Evolutionary conservation across 2,888 invertebrate species (phyloP), one percentile per base, ranked within the genome.

Genomic region (Panopea generosa): DNA sequence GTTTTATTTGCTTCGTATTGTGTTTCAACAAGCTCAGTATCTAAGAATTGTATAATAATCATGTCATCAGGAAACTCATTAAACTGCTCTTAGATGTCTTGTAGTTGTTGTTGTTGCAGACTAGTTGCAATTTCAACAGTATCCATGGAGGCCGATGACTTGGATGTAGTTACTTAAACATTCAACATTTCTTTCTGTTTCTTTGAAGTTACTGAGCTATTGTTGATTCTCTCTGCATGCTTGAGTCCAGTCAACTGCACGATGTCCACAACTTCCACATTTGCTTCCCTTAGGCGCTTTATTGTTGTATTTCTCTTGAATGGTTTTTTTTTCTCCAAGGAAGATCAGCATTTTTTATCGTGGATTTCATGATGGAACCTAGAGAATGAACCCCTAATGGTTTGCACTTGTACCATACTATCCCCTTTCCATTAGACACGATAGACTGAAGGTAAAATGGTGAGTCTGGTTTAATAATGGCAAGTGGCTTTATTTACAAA

Each of bases 121-220:
- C n/a, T n/a, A n/a, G n/a, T n/a, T n/a, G n/a, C n/a, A n/a, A n/a
- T n/a, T n/a, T n/a, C n/a, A n/a, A n/a, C n/a, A n/a, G n/a, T n/a
- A n/a, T n/a, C n/a, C n/a, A n/a, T n/a, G n/a, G n/a, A n/a, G n/a
- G n/a, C n/a, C n/a, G n/a, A n/a, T n/a, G n/a, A n/a, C n/a, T n/a
- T n/a, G n/a, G n/a, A n/a, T n/a, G n/a, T n/a, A n/a, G n/a, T n/a
- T n/a, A 47, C 47, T 47, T 18, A 3, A 18, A 47, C 20, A 18
- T 47, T 47, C 47, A 20, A 50, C 18, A 50, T 50, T 50, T 50
- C 20, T 50, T 50, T 50, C 22, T 22, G 50, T 50, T 50, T 50
- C 14, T 50, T 50, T 33, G 4, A 20, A 20, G 50, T 50, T 50
- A 20, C 22, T n/a, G 18, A 20, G 50, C 20, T 24, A 11, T 50